Percentiles rank a stretch among this genome's conserved stretches.
Conservation (phyloP, 1,140 invertebrate genomes). For the Trichonephila clavipes region DNA sequence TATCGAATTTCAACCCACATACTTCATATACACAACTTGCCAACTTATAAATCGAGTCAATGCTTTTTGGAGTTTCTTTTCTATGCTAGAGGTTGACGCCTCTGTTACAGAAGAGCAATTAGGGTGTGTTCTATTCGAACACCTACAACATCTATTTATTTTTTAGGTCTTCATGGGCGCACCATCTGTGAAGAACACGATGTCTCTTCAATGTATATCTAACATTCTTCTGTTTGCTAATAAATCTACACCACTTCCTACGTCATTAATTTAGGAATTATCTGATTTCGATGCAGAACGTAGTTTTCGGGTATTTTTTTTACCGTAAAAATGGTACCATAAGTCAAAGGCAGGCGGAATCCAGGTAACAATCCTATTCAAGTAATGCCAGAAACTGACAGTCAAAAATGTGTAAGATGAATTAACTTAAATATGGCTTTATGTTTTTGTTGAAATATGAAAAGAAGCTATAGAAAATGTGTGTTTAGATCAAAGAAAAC, state of each 20-base stretch:
- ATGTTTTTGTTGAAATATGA: neutral
- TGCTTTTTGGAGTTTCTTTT: neutral
- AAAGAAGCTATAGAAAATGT: neutral
- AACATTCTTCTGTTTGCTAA: neutral
- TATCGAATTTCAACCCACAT: slow-evolving; percentile 27
- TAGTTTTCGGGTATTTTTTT: neutral
- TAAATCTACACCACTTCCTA: neutral
- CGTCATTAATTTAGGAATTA: slow-evolving; percentile 7
- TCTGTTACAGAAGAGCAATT: slow-evolving; percentile 40
- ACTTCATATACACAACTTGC: neutral
- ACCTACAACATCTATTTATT: slow-evolving; percentile 22
- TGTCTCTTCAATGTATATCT: neutral
- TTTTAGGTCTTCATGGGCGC: neutral
- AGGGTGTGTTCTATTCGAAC: slow-evolving; percentile 40
- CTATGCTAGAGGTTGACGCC: slow-evolving; percentile 18
- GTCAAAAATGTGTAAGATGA: neutral
- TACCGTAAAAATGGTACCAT: neutral
- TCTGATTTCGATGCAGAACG: neutral
- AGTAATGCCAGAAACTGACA: neutral
- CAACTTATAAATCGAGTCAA: neutral
- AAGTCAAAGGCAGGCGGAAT: neutral
- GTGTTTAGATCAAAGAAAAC: no score
- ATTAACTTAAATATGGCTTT: neutral
- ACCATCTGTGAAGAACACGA: neutral
- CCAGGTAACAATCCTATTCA: slow-evolving; percentile 25